Conservation (phyloP, 37 sponge, comb jelly and placozoan species). For the Oopsacas minuta region DNA sequence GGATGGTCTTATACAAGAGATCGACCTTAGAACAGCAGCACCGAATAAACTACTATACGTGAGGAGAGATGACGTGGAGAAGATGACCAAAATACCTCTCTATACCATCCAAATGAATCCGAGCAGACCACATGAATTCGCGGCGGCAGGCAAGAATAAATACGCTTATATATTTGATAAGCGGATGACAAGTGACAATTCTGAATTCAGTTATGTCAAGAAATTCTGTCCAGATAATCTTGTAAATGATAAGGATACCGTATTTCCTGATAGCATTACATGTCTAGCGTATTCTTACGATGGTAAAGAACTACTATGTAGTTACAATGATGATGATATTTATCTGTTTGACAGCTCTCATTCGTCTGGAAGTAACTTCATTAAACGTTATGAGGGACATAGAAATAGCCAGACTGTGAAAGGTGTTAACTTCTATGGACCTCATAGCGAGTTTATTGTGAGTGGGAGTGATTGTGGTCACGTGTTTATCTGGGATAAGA, state of each 20-base stretch:
- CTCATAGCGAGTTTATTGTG: conserved; percentile 71
- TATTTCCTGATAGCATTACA: conserved; percentile 52
- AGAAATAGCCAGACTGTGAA: conserved; percentile 82
- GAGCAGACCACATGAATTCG: conserved; percentile 49
- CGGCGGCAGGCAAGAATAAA: conserved; percentile 66
- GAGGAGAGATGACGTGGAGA: conserved; percentile 28
- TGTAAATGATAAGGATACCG: conserved; percentile 31
- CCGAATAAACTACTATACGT: conserved; percentile 25
- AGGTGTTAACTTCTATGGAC: conserved; percentile 93
- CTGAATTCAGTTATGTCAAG: conserved; percentile 40
- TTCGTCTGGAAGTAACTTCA: conserved; percentile 43
- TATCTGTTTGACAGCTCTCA: conserved; percentile 72
- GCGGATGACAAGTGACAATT: background rate
- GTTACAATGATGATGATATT: conserved; percentile 91
- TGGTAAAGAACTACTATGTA: conserved; percentile 71
- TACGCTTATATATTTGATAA: conserved; percentile 28
- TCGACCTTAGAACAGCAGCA: conserved; percentile 61
- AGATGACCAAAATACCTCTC: conserved; percentile 39
- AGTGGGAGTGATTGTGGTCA: conserved; percentile 97
- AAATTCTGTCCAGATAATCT: conserved; percentile 61
- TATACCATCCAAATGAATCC: conserved; percentile 80
- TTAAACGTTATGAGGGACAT: conserved; percentile 63
- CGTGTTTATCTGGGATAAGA: conserved; percentile 88
- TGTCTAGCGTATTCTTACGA: conserved; percentile 79
- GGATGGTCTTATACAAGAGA: conserved; percentile 52